phyloP scores from a whole-genome alignment of 2,888 invertebrate species.

The Sisyra nigra region DNA sequence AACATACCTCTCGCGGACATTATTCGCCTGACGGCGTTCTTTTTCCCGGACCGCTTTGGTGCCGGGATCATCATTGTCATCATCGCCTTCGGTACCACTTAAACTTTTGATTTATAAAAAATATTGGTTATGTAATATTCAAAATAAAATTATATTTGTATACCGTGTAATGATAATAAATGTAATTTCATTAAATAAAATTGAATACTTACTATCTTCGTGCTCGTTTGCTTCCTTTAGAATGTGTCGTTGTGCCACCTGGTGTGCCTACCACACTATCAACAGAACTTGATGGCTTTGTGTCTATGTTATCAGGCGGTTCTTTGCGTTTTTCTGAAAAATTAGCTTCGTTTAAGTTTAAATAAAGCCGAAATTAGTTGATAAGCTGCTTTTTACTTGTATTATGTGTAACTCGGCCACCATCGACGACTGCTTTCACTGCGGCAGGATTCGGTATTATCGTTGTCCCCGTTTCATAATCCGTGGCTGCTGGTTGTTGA shows the following conservation, averaged over 20 bases:
- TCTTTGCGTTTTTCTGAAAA: constrained; percentile 64
- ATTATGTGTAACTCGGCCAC: constrained; percentile 24
- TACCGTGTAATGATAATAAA: neutral
- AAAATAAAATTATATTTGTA: constrained; percentile 3
- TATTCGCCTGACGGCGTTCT: constrained; percentile 92
- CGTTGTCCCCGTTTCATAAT: constrained; percentile 31
- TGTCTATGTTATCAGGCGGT: constrained; percentile 51
- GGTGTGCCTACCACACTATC: constrained; percentile 36
- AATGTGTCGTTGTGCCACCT: constrained; percentile 31
- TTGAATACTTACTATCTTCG: constrained; percentile 59
- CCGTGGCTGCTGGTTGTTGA: constrained; percentile 35
- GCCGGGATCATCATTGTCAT: constrained; percentile 67
- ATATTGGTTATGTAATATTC: neutral
- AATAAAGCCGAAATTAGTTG: neutral
- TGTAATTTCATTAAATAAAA: too few species aligned
- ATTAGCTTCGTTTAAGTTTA: neutral
- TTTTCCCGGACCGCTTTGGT: constrained; percentile 87
- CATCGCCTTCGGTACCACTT: constrained; percentile 55
- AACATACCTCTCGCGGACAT: constrained; percentile 88
- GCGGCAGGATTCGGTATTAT: constrained; percentile 25
- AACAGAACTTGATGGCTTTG: constrained; percentile 40
- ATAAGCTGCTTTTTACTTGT: constrained; percentile 23
- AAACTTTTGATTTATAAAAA: constrained; percentile 32
- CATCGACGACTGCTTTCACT: constrained; percentile 24
- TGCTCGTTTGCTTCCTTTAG: constrained; percentile 47